Conservation (phyloP, 2,888 invertebrate species). For the Lomographa bimaculata region DNA sequence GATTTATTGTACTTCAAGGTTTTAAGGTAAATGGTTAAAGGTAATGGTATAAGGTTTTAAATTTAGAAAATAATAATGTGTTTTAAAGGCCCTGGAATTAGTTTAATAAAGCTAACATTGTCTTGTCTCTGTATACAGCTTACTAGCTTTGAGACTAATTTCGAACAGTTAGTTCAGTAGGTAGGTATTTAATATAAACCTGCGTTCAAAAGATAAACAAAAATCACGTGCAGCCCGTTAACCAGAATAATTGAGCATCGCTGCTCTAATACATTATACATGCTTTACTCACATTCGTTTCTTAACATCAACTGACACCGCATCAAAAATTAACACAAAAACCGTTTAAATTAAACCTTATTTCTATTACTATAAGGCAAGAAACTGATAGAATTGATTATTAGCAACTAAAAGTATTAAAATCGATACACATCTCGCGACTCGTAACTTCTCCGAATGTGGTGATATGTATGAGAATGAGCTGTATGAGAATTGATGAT, state of each 20-base stretch:
- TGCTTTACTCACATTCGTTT: slow-evolving; percentile 45
- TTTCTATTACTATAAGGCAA: slow-evolving; percentile 2
- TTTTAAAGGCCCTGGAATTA: no score
- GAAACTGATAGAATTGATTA: slow-evolving; percentile 36
- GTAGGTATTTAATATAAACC: no score
- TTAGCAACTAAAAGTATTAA: slow-evolving; percentile 62
- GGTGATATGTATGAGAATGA: slow-evolving; percentile 59
- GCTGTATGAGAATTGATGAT: slow-evolving; percentile 48
- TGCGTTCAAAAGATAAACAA: neutral
- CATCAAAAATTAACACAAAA: slow-evolving; percentile 14
- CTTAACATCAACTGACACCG: slow-evolving; percentile 32
- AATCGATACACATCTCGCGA: slow-evolving; percentile 53
- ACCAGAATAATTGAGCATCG: slow-evolving; percentile 9
- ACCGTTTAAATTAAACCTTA: slow-evolving; percentile 13
- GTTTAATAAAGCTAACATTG: no score
- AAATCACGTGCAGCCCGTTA: neutral
- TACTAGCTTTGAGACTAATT: no score
- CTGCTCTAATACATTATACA: slow-evolving; percentile 71
- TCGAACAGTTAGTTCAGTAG: no score
- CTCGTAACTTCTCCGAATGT: slow-evolving; percentile 52
- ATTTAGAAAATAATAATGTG: no score
- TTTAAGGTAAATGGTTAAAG: no score
- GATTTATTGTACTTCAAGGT: no score
- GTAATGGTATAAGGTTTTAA: no score
- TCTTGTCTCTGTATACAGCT: no score